These are phyloP conservation scores for Orgyia antiqua DNA, from an alignment of 2,888 invertebrate species.

Conservation along the genomic window DNA sequence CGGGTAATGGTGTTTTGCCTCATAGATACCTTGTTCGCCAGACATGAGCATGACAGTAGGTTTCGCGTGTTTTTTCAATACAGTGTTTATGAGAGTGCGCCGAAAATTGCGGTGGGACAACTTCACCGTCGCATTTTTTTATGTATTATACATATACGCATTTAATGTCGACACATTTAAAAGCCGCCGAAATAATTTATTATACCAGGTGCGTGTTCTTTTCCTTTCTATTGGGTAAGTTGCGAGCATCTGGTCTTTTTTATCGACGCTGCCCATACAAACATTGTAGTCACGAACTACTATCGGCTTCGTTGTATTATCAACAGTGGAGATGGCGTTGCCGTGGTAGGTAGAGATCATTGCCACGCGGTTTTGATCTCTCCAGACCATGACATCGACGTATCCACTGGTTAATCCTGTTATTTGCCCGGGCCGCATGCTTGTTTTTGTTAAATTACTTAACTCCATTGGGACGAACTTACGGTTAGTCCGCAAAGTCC, in stretches of 20 bases:
- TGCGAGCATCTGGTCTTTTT: too few species aligned
- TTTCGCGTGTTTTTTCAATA: not conserved
- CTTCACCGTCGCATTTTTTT: not conserved
- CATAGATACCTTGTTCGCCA: too few species aligned
- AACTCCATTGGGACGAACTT: slow-evolving; percentile 8
- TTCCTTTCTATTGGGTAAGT: slow-evolving; percentile 17
- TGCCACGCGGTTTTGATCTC: slow-evolving; percentile 14
- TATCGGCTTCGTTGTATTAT: not conserved
- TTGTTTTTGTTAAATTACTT: slow-evolving; percentile 1
- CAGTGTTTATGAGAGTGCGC: not conserved
- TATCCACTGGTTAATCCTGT: slow-evolving; percentile 3
- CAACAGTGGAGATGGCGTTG: not conserved
- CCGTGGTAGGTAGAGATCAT: slow-evolving; percentile 6
- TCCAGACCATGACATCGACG: slow-evolving; percentile 8
- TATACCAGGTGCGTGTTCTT: slow-evolving; percentile 21
- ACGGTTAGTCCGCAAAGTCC: slow-evolving; percentile 10
- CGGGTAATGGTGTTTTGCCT: too few species aligned
- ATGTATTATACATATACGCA: slow-evolving; percentile 6
- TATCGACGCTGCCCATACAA: slow-evolving; percentile 7
- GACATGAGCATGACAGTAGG: too few species aligned
- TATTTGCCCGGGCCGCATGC: slow-evolving; percentile 5
- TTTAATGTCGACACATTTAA: slow-evolving; percentile 18
- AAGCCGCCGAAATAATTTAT: slow-evolving; percentile 15
- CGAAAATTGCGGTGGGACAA: not conserved
- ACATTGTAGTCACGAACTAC: slow-evolving; percentile 2